Evolutionary conservation across 64 coral and sea anemone species (phyloP).

Genomic region (Dendrophyllia cribrosa): DNA sequence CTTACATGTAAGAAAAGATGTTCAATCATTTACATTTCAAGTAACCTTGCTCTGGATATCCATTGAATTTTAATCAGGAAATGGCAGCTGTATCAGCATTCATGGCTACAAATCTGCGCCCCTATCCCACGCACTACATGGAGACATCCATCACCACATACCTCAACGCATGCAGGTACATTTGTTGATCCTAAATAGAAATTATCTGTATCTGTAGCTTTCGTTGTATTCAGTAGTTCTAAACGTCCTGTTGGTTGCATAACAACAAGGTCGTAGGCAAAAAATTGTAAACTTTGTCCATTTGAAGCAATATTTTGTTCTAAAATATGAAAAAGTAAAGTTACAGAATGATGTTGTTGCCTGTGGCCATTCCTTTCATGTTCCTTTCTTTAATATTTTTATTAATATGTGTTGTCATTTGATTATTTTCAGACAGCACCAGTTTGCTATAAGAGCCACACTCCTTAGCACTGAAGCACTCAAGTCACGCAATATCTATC

Average conservation of each 20-base stretch:
- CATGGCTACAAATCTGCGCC: constrained; percentile 79
- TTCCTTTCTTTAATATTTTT: not conserved
- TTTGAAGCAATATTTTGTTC: too few relatives aligned
- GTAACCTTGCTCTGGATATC: not conserved
- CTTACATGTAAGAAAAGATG: not conserved
- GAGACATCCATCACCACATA: constrained; percentile 98
- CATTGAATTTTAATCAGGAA: constrained; percentile 75
- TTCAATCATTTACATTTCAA: not conserved
- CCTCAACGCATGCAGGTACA: constrained; percentile 95
- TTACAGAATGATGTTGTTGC: too few relatives aligned
- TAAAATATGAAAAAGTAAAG: too few relatives aligned
- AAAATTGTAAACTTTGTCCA: too few relatives aligned
- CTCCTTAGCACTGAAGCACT: constrained; percentile 92
- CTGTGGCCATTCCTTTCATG: too few relatives aligned
- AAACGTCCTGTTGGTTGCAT: too few relatives aligned
- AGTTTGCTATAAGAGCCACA: constrained; percentile 96
- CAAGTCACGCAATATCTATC: constrained; percentile 81
- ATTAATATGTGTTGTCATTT: not conserved
- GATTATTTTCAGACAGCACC: constrained; percentile 77
- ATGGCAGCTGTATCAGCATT: constrained; percentile 97
- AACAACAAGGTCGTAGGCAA: too few relatives aligned
- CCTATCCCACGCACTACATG: constrained; percentile 97
- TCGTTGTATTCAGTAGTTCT: too few relatives aligned
- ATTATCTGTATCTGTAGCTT: too few relatives aligned
- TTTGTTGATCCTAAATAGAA: too few relatives aligned